Percentiles rank a stretch among this genome's conserved stretches.
Evolutionary conservation across 92 coral and sea anemone species (phyloP).

Genomic region (Porites lobata): DNA sequence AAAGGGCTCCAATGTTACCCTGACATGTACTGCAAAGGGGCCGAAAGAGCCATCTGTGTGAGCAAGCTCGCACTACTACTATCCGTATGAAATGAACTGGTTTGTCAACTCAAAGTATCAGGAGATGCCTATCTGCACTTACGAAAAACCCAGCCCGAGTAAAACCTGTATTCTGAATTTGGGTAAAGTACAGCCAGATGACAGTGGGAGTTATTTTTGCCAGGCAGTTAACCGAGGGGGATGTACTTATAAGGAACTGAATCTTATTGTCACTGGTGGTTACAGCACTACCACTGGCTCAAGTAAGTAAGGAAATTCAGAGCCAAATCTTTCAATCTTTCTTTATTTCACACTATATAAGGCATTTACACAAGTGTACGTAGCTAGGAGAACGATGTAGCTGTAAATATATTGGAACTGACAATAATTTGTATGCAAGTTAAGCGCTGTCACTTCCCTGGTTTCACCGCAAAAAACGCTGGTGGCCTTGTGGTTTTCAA

Average conservation of each 20-base stretch:
- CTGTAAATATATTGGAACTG: too few species aligned
- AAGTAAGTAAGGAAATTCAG: too few species aligned
- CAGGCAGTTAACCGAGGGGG: conserved; percentile 24
- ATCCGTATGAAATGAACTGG: conserved; percentile 26
- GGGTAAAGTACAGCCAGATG: conserved; percentile 1
- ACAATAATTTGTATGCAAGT: too few species aligned
- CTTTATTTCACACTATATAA: too few species aligned
- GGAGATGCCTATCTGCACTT: neutral
- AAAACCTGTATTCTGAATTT: conserved; percentile 26
- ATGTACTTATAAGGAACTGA: conserved; percentile 30
- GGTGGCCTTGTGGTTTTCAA: too few species aligned
- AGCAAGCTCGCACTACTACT: neutral
- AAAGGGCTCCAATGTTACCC: conserved; percentile 13
- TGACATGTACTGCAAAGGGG: conserved; percentile 27
- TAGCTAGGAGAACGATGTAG: too few species aligned
- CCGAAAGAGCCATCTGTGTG: neutral
- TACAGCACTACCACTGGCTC: too few species aligned
- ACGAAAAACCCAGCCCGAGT: neutral
- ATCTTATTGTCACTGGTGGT: neutral
- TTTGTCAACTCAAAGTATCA: conserved; percentile 23
- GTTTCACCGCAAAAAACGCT: too few species aligned
- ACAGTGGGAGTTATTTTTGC: conserved; percentile 24
- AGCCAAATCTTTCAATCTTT: too few species aligned
- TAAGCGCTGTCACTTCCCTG: too few species aligned
- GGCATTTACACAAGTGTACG: too few species aligned